Evolutionary conservation across 2,797 vertebrate species (phyloP), one percentile per base, ranked within the genome.

Genomic region (Myripristis jacobus): DNA sequence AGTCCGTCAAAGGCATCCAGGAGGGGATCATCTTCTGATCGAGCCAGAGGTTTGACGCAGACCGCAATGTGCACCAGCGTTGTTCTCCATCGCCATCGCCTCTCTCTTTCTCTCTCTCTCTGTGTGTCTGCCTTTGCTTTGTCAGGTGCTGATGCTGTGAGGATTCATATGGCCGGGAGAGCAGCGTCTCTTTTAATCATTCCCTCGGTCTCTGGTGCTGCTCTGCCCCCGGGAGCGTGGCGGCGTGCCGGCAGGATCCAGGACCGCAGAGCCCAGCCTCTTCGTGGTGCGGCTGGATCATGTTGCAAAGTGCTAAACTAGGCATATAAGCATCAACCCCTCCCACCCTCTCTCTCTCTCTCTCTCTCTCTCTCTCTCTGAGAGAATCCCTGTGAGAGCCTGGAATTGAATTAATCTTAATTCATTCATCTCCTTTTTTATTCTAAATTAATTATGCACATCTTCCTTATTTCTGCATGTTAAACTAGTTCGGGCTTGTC

Each of bases 251-350:
- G 74, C 76, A 79, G 78, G 73, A 70, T 47, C 78, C 68, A 52
- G 82, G 53, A 80, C 72, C 74, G 77, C 89, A 87, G 81, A 85
- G 87, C 74, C 89, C 92, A 80, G 86, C 87, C 88, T 88, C 86
- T 80, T 52, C 59, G 78, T 61, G 84, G 59, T 72, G 80, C 41
- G 68, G 73, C 54, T 57, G 89, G 90, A 90, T 94, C 92, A 86
- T 83, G 78, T 93, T 93, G 83, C 93, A 91, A 84, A 86, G 86
- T 73, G 90, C 91, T 89, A 90, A 91, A 92, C 88, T 86, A 27
- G 85, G 86, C 86, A 79, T 74, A 75, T 82, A 85, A 13, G 46
- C 86, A 69, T 29, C 79, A 31, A 68, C 85, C 70, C 86, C 89
- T 82, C 89, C 86, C 80, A 87, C 78, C 22, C 24, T 55, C 68